These are phyloP conservation scores for Blomia tropicalis DNA, from an alignment of 2,888 invertebrate genomes.

Conservation along the genomic window DNA sequence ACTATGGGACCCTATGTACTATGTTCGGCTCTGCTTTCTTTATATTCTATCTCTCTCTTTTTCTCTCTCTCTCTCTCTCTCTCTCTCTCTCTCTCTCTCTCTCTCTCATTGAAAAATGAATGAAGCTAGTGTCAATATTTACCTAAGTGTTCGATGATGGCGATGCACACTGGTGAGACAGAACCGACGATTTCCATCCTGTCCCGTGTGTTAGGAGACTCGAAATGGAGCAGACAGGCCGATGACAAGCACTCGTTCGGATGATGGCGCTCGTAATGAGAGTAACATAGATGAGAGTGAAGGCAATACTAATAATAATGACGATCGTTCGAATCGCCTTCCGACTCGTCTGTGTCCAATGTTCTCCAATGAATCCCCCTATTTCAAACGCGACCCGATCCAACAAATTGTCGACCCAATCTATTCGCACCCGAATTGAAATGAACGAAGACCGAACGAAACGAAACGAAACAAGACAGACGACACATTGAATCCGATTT, in stretches of 20 bases:
- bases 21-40: background rate
- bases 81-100: background rate
- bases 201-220: background rate
- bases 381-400: no score
- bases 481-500: no score
- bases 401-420: no score
- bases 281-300: conserved; percentile 3
- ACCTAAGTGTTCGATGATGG: conserved; percentile 13
- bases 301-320: conserved; percentile 12
- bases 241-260: conserved; percentile 6
- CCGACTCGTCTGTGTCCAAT: background rate
- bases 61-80: background rate
- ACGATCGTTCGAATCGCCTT: conserved; percentile 1
- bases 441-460: no score
- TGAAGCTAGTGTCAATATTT: conserved; percentile 13
- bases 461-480: no score
- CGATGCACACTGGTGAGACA: conserved; percentile 7
- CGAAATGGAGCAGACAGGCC: background rate
- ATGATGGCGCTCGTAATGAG: conserved; percentile 12
- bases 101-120: conserved; percentile 4
- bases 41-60: background rate
- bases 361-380: background rate
- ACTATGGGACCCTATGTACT: no score
- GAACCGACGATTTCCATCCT: background rate
- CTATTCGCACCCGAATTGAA: no score